These are phyloP conservation scores for Taurulus bubalis DNA, from an alignment of 2,113 vertebrate species.

Conservation along the genomic window DNA sequence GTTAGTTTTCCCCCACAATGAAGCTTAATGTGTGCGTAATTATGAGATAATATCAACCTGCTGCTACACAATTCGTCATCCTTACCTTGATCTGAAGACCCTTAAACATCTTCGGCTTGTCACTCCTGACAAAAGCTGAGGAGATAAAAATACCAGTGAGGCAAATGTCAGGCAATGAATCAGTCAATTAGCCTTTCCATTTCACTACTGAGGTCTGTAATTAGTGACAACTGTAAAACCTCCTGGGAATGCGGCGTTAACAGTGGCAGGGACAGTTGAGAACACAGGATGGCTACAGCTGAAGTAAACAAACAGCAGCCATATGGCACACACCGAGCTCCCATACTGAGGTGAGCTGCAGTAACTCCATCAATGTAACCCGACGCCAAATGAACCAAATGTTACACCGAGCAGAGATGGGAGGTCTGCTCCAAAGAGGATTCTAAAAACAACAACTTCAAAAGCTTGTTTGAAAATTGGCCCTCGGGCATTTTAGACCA, in stretches of 20 bases:
- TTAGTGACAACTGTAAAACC: constrained; percentile 50
- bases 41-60: not conserved
- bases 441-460: constrained; percentile 16
- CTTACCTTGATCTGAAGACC: constrained; percentile 98
- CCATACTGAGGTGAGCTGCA: not conserved
- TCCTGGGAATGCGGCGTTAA: constrained; percentile 41
- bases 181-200: constrained; percentile 27
- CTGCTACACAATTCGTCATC: not conserved
- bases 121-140: constrained; percentile 97
- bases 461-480: constrained; percentile 22
- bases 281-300: constrained; percentile 49
- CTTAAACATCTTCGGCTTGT: constrained; percentile 98
- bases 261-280: constrained; percentile 37
- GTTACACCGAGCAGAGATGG: constrained; percentile 21
- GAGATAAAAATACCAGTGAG: constrained; percentile 34
- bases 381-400: constrained; percentile 40
- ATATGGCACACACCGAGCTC: constrained; percentile 49
- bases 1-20: not conserved
- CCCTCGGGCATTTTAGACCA: constrained; percentile 22
- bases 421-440: constrained; percentile 27
- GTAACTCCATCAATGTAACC: constrained; percentile 30
- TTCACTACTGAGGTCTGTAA: constrained; percentile 22
- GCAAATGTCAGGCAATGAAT: constrained; percentile 22
- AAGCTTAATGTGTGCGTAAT: not conserved
- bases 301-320: constrained; percentile 55